phyloP scores from a whole-genome alignment of 2,113 vertebrate genomes.

The Nibea albiflora region DNA sequence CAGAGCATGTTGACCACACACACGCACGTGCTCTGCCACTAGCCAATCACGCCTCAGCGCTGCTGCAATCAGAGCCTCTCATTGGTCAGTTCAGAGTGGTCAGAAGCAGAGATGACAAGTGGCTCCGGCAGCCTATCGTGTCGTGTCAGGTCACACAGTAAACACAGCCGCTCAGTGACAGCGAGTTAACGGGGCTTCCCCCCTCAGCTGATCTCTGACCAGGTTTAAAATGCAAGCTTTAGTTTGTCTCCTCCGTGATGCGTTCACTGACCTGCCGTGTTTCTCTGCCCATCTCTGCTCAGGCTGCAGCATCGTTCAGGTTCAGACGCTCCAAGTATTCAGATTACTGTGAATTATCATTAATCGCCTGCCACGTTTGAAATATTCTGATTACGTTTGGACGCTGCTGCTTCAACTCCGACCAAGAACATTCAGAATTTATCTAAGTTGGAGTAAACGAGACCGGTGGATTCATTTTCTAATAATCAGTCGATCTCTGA shows the following conservation, averaged over 20 bases:
- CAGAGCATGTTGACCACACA: conserved; percentile 60
- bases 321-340: too few species aligned
- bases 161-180: conserved; percentile 31
- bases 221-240: background rate
- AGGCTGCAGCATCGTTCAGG: background rate
- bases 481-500: too few species aligned
- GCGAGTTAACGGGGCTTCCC: background rate
- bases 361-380: too few species aligned
- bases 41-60: conserved; percentile 39
- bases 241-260: background rate
- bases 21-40: conserved; percentile 44
- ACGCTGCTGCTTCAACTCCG: too few species aligned
- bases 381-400: too few species aligned
- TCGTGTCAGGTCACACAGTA: conserved; percentile 16
- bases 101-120: background rate
- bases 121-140: background rate
- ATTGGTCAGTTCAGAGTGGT: conserved; percentile 20
- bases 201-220: background rate
- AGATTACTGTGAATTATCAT: too few species aligned
- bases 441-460: too few species aligned
- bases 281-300: background rate
- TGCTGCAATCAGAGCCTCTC: background rate
- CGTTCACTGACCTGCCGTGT: background rate
- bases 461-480: too few species aligned
- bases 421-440: too few species aligned